These are phyloP conservation scores for Heliocidaris erythrogramma DNA, from an alignment of 35 echinoderm and acorn worm species.

Conservation along the genomic window DNA sequence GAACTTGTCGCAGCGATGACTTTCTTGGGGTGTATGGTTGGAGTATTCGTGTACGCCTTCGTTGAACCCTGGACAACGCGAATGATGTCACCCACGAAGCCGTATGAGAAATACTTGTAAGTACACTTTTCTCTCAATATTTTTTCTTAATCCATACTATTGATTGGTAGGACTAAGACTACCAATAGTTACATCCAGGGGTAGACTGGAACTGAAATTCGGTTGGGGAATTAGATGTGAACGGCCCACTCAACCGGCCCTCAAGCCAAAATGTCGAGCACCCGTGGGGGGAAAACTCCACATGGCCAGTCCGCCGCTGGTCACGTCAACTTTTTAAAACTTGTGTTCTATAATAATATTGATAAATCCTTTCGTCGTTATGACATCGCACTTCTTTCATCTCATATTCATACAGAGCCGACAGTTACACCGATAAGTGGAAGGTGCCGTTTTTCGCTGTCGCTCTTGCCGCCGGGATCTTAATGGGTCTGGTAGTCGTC, in stretches of 20 bases:
- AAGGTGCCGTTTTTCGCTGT: conserved; percentile 45
- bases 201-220: too few species aligned
- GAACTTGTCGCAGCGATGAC: conserved; percentile 43
- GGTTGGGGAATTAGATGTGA: too few species aligned
- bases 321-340: too few species aligned
- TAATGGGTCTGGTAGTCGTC: conserved; percentile 44
- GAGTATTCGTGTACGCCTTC: conserved; percentile 43
- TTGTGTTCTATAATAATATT: too few species aligned
- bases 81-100: conserved; percentile 54
- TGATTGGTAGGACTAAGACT: too few species aligned
- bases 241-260: too few species aligned
- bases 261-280: too few species aligned
- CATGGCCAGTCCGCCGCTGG: too few species aligned
- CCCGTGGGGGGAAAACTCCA: too few species aligned
- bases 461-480: conserved; percentile 9
- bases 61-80: conserved; percentile 24
- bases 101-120: conserved; percentile 57
- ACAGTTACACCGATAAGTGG: background rate
- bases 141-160: too few species aligned
- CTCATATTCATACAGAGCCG: background rate
- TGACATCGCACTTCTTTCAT: background rate
- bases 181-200: too few species aligned
- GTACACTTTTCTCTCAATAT: background rate
- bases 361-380: too few species aligned
- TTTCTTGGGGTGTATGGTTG: conserved; percentile 48